These are phyloP conservation scores for Ennomos quercinarius DNA, from an alignment of 2,888 invertebrate genomes.

Conservation along the genomic window DNA sequence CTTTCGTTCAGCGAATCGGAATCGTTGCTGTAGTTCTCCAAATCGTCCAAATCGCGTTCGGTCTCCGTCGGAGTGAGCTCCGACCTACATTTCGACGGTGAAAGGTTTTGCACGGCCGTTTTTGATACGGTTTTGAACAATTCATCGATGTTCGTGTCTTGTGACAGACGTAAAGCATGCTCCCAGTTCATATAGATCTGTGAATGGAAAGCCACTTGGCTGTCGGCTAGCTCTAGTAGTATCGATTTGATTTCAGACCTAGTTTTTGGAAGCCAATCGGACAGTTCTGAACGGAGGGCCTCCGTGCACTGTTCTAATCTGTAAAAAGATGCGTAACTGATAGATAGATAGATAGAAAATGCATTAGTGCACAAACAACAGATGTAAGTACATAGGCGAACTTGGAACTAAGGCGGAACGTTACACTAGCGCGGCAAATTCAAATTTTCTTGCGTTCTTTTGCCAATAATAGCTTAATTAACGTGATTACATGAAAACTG, in stretches of 20 bases:
- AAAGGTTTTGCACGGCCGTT: constrained; percentile 70
- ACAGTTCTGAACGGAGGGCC: constrained; percentile 69
- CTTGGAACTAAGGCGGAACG: too few relatives aligned
- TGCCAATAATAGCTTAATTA: too few relatives aligned
- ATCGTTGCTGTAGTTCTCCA: constrained; percentile 60
- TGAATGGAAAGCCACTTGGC: constrained; percentile 63
- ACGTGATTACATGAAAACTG: too few relatives aligned
- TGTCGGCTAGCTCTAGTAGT: constrained; percentile 66
- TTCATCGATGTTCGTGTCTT: constrained; percentile 57
- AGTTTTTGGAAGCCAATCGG: constrained; percentile 75
- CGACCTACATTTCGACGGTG: constrained; percentile 60
- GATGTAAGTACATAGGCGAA: too few relatives aligned
- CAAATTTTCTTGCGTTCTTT: too few relatives aligned
- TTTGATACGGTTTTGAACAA: constrained; percentile 77
- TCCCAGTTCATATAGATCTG: constrained; percentile 69
- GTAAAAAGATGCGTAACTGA: constrained; percentile 5
- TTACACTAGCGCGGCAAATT: too few relatives aligned
- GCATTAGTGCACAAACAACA: too few relatives aligned
- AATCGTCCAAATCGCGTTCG: constrained; percentile 52
- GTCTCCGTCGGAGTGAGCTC: constrained; percentile 59
- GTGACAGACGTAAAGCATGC: constrained; percentile 61
- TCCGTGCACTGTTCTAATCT: constrained; percentile 77
- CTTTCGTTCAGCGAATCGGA: constrained; percentile 31
- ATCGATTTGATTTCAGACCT: constrained; percentile 62
- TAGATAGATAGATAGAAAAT: too few relatives aligned